Evolutionary conservation across 2,113 vertebrate genomes (phyloP).

Genomic region (Ellobius talpinus): DNA sequence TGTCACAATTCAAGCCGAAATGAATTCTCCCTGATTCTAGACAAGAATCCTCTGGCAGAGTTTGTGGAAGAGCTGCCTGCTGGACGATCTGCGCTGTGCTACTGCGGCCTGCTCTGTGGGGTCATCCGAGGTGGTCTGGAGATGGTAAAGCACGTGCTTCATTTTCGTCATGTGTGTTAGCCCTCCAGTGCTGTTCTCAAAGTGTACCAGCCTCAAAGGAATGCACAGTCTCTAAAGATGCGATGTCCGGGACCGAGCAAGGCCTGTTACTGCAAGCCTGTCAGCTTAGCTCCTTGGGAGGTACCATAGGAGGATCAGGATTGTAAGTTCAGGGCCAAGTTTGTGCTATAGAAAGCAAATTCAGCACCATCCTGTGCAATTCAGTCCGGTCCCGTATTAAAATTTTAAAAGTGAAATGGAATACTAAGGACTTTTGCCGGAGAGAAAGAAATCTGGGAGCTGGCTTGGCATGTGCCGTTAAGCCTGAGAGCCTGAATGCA

Average conservation of each 20-base stretch:
- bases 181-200: background rate
- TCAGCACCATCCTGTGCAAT: background rate
- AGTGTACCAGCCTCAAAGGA: background rate
- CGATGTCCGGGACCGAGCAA: background rate
- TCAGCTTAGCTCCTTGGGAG: background rate
- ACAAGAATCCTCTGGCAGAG: constrained; percentile 89
- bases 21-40: constrained; percentile 89
- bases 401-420: background rate
- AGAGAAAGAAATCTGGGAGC: background rate
- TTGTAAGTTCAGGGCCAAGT: background rate
- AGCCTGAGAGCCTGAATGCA: background rate
- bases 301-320: background rate
- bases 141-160: constrained; percentile 84
- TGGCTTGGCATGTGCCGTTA: too few relatives aligned
- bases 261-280: background rate
- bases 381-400: background rate
- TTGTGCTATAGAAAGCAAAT: background rate
- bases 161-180: background rate
- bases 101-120: constrained; percentile 89
- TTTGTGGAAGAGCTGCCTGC: constrained; percentile 89
- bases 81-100: constrained; percentile 87
- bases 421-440: background rate
- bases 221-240: constrained; percentile 26
- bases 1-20: constrained; percentile 85
- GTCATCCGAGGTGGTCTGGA: constrained; percentile 90